Evolutionary conservation across 2,797 vertebrate genomes (phyloP).

Genomic region (Lemur catta): DNA sequence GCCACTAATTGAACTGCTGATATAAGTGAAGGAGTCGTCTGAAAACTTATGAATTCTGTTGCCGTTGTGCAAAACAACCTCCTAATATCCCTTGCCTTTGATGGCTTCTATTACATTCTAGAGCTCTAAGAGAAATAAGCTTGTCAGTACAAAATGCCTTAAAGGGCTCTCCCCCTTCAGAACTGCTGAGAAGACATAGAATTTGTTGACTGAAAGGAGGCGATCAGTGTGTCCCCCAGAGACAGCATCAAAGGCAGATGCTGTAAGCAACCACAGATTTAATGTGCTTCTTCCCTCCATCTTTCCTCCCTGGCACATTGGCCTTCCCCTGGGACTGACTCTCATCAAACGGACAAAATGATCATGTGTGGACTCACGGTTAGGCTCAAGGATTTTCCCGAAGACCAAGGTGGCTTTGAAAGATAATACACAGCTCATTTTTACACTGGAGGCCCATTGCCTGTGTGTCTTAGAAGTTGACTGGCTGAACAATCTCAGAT

Average conservation of each 20-base stretch:
- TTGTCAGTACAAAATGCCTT: constrained; percentile 83
- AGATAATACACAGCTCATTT: constrained; percentile 77
- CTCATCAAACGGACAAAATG: constrained; percentile 79
- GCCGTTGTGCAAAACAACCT: background rate
- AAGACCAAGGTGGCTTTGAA: constrained; percentile 78
- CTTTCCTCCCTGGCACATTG: constrained; percentile 64
- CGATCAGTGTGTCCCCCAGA: constrained; percentile 78
- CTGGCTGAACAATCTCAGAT: constrained; percentile 58
- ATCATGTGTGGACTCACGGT: constrained; percentile 67
- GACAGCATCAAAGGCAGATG: constrained; percentile 81
- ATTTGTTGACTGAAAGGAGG: constrained; percentile 78
- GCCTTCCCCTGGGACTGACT: constrained; percentile 77
- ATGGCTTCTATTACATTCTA: constrained; percentile 78
- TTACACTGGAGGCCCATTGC: constrained; percentile 11
- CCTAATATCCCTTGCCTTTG: constrained; percentile 71
- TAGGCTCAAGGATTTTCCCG: constrained; percentile 78
- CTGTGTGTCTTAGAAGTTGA: constrained; percentile 45
- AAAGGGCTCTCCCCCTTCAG: constrained; percentile 80
- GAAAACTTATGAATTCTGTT: constrained; percentile 64
- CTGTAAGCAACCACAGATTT: constrained; percentile 77
- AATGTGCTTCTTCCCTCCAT: constrained; percentile 72
- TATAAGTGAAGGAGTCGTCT: constrained; percentile 50
- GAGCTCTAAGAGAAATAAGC: constrained; percentile 71
- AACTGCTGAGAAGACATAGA: constrained; percentile 76
- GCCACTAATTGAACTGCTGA: constrained; percentile 46